A percentile compares a stretch with the other conserved stretches of the same genome.
Conservation (phyloP, 2,113 vertebrate genomes). For the Trematomus loennbergii region DNA sequence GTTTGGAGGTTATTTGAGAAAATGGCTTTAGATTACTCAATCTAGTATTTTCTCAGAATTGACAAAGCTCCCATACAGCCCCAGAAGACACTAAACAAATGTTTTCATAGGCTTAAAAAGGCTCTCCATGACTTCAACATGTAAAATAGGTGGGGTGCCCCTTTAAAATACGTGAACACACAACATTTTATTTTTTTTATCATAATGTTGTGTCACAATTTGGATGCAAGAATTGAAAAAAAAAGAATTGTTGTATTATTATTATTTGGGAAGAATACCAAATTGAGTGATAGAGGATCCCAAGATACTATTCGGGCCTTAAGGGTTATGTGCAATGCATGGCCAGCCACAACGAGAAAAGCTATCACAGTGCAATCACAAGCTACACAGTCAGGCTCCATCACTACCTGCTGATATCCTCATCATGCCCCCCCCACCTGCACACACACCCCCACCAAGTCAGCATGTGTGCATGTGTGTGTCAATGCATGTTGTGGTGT, state of each 20-base stretch:
- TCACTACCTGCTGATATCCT: conserved; percentile 58
- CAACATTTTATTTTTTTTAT: neutral
- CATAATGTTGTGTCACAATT: neutral
- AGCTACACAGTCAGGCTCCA: conserved; percentile 42
- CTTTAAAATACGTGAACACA: neutral
- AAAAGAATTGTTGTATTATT: neutral
- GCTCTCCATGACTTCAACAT: too few species aligned
- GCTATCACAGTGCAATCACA: conserved; percentile 53
- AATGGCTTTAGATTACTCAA: too few species aligned
- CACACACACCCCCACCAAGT: conserved; percentile 10
- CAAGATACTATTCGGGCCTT: conserved; percentile 16
- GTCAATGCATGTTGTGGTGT: conserved; percentile 29
- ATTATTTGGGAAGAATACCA: neutral
- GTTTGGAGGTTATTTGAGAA: too few species aligned
- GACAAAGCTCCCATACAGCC: neutral
- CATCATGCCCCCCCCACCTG: conserved; percentile 47
- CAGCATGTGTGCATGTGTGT: neutral
- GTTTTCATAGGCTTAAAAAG: neutral
- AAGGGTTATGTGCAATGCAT: conserved; percentile 58
- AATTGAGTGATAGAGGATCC: neutral
- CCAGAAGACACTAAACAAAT: neutral
- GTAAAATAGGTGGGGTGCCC: neutral
- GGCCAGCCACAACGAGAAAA: conserved; percentile 42
- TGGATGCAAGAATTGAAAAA: neutral
- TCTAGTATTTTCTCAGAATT: neutral